Evolutionary conservation across 2,113 vertebrate genomes (phyloP).

Genomic region (Syngnathus typhle): DNA sequence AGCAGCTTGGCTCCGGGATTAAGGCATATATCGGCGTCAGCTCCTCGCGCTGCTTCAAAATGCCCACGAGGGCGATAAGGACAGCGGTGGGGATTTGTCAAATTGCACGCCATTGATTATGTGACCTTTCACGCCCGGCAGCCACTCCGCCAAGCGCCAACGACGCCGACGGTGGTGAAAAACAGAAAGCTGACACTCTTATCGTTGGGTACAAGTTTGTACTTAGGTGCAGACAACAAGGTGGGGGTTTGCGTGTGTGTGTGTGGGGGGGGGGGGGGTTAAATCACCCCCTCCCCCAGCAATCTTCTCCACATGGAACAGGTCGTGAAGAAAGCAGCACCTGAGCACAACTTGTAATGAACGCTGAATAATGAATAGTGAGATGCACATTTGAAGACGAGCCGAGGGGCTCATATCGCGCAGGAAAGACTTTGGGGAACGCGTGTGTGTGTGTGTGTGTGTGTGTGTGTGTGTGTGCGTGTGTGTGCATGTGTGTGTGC

Average conservation of each 20-base stretch:
- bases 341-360: constrained; percentile 27
- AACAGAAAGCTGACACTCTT: constrained; percentile 68
- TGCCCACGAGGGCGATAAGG: constrained; percentile 71
- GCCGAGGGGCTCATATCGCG: constrained; percentile 42
- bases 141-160: constrained; percentile 70
- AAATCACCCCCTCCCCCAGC: constrained; percentile 42
- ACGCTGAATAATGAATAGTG: constrained; percentile 48
- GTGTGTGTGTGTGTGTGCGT: background rate
- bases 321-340: constrained; percentile 28
- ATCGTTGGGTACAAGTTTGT: constrained; percentile 76
- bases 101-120: constrained; percentile 78
- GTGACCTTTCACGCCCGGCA: constrained; percentile 74
- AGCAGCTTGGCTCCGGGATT: constrained; percentile 32
- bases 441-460: background rate
- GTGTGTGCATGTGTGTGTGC: constrained; percentile 15
- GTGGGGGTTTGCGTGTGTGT: too few species aligned
- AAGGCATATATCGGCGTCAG: constrained; percentile 63
- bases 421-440: constrained; percentile 35
- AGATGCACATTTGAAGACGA: constrained; percentile 41
- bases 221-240: constrained; percentile 56
- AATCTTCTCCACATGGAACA: constrained; percentile 25
- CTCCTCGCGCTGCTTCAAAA: constrained; percentile 66
- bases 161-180: constrained; percentile 73
- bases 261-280: too few species aligned
- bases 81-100: constrained; percentile 74